Conservation (phyloP, 2,113 vertebrate genomes). For the Orthonyx spaldingii region DNA sequence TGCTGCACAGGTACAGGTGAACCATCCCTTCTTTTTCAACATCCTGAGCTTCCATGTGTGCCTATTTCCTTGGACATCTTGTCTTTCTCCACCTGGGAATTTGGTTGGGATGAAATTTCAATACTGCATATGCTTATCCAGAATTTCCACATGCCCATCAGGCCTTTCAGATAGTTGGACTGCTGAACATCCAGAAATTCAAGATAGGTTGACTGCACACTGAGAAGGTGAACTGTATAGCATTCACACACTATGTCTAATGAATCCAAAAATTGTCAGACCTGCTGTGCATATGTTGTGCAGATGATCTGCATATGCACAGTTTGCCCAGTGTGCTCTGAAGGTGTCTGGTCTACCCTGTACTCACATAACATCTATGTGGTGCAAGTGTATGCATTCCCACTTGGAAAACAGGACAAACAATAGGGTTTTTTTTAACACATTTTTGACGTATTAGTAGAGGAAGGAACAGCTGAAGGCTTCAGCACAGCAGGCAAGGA, state of each 20-base stretch:
- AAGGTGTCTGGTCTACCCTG: background rate
- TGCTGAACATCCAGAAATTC: slow-evolving; percentile 31
- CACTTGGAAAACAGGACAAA: background rate
- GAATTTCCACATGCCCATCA: background rate
- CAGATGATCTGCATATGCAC: background rate
- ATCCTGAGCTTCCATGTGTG: rapidly evolving
- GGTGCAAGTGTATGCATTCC: background rate
- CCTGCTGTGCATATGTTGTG: background rate
- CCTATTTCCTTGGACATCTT: background rate
- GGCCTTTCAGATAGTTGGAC: background rate
- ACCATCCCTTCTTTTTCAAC: background rate
- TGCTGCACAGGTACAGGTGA: background rate
- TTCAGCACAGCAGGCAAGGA: background rate
- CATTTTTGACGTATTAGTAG: background rate
- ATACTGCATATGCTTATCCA: background rate
- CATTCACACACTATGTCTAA: background rate
- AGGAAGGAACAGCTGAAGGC: background rate
- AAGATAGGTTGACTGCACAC: background rate
- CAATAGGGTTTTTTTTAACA: background rate
- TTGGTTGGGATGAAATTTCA: background rate
- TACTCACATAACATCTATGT: background rate
- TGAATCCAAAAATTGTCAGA: background rate
- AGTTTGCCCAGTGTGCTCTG: rapidly evolving
- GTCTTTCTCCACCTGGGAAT: background rate
- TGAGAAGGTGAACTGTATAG: background rate